Base-by-base conservation (phyloP, 2,797 vertebrate species). In the Eulemur mongoz region DNA sequence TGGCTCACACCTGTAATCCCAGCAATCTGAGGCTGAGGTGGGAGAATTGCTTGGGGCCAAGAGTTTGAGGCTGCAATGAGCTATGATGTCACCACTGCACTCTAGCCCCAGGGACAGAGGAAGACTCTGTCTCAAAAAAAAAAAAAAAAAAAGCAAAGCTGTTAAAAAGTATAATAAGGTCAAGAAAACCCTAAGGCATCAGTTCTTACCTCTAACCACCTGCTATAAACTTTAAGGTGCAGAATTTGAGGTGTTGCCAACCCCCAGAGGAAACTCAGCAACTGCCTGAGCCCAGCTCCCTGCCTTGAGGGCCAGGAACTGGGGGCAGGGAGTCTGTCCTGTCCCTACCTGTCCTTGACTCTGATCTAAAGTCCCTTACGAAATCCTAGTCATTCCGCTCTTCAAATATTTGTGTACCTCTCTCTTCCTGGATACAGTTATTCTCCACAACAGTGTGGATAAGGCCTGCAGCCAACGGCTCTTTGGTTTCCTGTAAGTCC, bases 381-480 rank as follows among this genome's bases (percentile, higher is more conserved):
- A 48, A 89, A 32, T 93, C 43, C 45, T 25, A 15, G 12, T 78
- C 12, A 40, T 40, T 69, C 18, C 4, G 12, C 40, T 80, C 72
- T 95, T 72, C 87, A 94, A 72, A 94, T 93, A 93, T 89, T 93
- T 95, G 79, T 73, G n/a, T 30, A 75, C 32, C 52, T 22, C 38
- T 78, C 78, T 52, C 73, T 82, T 70, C 54, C 32, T 67, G 76
- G n/a, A 81, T 9, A 4, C 23, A 48, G 32, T 54, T 30, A 30
- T 45, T 38, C 45, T 25, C 30, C 48, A 61, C 40, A 27, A 52
- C 17, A 25, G 27, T 25, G 38, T n/a, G 70, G 52, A 9, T 4
- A 4, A 25, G 57, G 40, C 32, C 73, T 85, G 7, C 0, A 2
- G 32, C 23, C 63, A 43, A 1, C 20, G 52, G 48, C 52, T 52